Base-by-base conservation (phyloP, 2,797 vertebrate genomes). In the Apogon hyalosoma region DNA sequence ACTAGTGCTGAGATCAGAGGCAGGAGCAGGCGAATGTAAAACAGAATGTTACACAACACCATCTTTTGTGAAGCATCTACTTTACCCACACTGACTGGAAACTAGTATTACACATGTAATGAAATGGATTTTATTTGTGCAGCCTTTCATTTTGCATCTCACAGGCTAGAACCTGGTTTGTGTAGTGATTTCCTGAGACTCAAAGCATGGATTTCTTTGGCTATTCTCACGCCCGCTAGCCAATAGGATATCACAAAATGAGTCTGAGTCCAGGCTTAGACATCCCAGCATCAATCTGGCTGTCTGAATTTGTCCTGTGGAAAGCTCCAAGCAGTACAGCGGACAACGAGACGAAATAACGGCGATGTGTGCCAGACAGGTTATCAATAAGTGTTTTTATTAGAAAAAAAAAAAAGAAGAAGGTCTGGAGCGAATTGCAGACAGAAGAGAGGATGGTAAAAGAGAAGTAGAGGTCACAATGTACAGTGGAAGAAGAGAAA, bases 381-480 rank as follows among this genome's bases (percentile, higher is more conserved):
- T 87, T 84, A 88, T 90, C 85, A 70, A 90, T 90, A 86, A 47
- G 47, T 45, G 72, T 68, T 87, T 83, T 85, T 77, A 85, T 90
- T 81, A 72, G 72, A 69, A 67, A 60, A 68, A 24, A 24, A 24
- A 24, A 24, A 24, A 24, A 24, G 21, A 24, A 24, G 21, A 75
- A 64, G 79, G 76, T 66, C 69, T 2, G 0, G 33, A 63, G 75
- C 69, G 10, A 82, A 82, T 80, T 82, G 76, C 54, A 74, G 57
- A 36, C 68, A 67, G 63, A 42, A 39, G 50, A 28, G 7, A 38
- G 40, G 28, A 57, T 16, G 6, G 46, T 39, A 43, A 18, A 33
- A 38, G 73, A 69, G 51, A 62, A 63, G 49, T 9, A 33, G 54
- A 65, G 70, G 71, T 68, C 24, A 68, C 62, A 77, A 66, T 52